Evolutionary conservation across 2,797 vertebrate species (phyloP).

Genomic region (Morelia viridis): DNA sequence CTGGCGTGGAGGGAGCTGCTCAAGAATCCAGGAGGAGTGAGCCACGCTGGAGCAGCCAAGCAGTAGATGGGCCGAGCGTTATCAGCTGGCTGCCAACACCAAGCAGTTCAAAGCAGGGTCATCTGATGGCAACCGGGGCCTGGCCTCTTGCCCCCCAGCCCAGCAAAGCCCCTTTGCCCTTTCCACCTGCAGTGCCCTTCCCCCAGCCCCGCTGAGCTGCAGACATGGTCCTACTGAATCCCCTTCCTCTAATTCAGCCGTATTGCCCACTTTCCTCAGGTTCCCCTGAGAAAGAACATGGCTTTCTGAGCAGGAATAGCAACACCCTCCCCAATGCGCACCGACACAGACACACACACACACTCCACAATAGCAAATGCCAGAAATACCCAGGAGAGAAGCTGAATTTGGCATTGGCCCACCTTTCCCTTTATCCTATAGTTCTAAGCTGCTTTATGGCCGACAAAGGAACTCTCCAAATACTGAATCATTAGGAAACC

Average conservation of each 20-base stretch:
- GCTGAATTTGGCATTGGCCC: background rate
- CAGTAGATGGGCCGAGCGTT: background rate
- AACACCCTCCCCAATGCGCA: background rate
- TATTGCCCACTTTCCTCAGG: too few relatives aligned
- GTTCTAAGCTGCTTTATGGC: background rate
- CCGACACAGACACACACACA: background rate
- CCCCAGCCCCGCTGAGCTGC: too few relatives aligned
- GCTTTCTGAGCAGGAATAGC: too few relatives aligned
- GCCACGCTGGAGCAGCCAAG: too few relatives aligned
- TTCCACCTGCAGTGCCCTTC: too few relatives aligned
- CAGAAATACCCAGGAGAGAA: background rate
- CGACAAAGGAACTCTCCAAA: background rate
- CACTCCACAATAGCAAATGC: background rate
- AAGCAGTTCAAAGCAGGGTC: too few relatives aligned
- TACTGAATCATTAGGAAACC: background rate
- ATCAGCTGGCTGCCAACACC: too few relatives aligned
- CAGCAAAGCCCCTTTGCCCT: too few relatives aligned
- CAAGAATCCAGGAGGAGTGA: background rate
- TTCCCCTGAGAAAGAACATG: background rate
- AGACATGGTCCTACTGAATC: background rate
- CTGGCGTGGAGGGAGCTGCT: background rate
- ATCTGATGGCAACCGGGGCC: too few relatives aligned
- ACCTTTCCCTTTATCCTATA: background rate
- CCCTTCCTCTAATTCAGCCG: background rate
- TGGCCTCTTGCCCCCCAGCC: too few relatives aligned